Percentiles rank a stretch among this genome's conserved stretches.
phyloP scores from a whole-genome alignment of 2,113 vertebrate genomes.

The Anhinga rufa region DNA sequence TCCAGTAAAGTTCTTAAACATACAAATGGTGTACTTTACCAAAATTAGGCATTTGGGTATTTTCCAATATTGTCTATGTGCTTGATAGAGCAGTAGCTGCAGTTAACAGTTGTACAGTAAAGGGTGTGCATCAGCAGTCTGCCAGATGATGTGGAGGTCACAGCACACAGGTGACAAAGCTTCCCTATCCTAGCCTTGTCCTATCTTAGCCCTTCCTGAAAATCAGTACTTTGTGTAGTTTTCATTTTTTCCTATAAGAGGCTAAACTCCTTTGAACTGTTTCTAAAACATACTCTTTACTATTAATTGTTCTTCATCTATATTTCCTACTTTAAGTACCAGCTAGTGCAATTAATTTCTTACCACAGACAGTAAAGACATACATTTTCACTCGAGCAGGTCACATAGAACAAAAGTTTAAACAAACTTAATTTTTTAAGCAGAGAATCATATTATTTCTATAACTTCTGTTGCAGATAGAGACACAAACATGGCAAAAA shows the following conservation, averaged over 20 bases:
- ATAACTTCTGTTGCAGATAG: background rate
- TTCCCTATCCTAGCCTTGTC: background rate
- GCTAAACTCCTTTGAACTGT: background rate
- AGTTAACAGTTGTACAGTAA: background rate
- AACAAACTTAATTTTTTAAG: background rate
- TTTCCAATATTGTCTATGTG: background rate
- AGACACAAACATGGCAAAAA: background rate
- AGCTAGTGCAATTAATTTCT: background rate
- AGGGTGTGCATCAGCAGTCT: background rate
- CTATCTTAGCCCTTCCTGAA: background rate
- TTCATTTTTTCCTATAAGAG: background rate
- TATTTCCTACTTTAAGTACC: background rate
- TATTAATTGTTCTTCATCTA: background rate
- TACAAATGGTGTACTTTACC: background rate
- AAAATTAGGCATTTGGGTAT: background rate
- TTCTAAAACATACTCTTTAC: background rate
- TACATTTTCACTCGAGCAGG: background rate
- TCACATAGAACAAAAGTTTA: background rate
- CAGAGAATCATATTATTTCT: background rate
- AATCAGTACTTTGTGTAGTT: background rate
- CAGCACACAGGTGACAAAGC: background rate
- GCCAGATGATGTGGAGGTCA: background rate
- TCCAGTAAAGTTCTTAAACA: background rate
- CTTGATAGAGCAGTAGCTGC: background rate
- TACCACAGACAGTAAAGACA: background rate